phyloP scores from a whole-genome alignment of 2,113 vertebrate genomes.

The Cololabis saira region DNA sequence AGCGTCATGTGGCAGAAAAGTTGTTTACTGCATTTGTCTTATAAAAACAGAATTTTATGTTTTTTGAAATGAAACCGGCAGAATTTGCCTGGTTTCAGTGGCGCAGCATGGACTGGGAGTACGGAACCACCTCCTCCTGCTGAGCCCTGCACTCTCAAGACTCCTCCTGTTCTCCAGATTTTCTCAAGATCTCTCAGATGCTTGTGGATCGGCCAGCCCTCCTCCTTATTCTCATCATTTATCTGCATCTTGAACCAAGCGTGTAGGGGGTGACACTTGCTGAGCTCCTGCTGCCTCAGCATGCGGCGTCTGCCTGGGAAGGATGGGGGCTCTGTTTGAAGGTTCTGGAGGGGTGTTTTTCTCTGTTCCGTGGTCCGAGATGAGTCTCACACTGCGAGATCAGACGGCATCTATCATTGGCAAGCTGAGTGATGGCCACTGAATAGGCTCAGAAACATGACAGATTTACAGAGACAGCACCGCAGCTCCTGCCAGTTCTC shows the following conservation, averaged over 20 bases:
- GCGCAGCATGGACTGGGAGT: conserved; percentile 65
- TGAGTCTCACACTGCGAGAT: conserved; percentile 70
- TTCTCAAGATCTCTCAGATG: conserved; percentile 68
- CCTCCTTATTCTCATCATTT: conserved; percentile 57
- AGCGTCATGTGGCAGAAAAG: conserved; percentile 67
- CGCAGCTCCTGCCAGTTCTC: conserved; percentile 64
- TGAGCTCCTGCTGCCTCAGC: conserved; percentile 74
- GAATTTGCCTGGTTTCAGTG: conserved; percentile 73
- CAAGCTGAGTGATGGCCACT: conserved; percentile 55
- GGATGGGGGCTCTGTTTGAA: conserved; percentile 73
- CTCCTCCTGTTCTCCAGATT: conserved; percentile 74
- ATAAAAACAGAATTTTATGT: conserved; percentile 73
- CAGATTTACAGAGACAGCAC: conserved; percentile 65
- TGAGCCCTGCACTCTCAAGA: conserved; percentile 57
- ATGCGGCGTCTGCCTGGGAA: conserved; percentile 74
- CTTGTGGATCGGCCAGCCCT: conserved; percentile 61
- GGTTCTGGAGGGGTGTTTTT: conserved; percentile 68
- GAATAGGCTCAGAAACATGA: conserved; percentile 66
- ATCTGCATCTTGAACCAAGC: conserved; percentile 65
- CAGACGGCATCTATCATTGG: conserved; percentile 75
- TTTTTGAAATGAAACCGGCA: conserved; percentile 79
- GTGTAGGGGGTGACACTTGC: conserved; percentile 80
- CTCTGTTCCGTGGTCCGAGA: conserved; percentile 59
- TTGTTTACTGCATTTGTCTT: conserved; percentile 65
- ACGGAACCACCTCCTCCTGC: conserved; percentile 41